These are phyloP conservation scores for Osmerus eperlanus DNA, from an alignment of 2,113 vertebrate genomes.

Conservation along the genomic window DNA sequence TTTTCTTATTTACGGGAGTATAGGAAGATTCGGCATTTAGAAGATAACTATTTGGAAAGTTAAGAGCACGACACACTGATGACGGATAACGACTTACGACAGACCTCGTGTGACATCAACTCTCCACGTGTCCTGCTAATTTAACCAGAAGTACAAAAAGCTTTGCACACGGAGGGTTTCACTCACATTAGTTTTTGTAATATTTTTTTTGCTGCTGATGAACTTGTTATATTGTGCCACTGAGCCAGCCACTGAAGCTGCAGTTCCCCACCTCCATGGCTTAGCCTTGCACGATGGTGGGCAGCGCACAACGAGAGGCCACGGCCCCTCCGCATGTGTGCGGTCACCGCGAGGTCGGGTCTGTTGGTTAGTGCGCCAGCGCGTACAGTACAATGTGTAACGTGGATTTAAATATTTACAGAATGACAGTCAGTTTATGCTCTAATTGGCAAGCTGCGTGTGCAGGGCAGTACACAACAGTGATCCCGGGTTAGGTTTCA, in stretches of 20 bases:
- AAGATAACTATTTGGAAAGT: too few relatives aligned
- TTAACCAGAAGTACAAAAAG: too few relatives aligned
- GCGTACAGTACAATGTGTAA: conserved; percentile 33
- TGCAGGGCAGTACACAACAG: conserved; percentile 9
- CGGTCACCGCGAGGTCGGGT: conserved; percentile 4
- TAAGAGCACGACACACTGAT: too few relatives aligned
- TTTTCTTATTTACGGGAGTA: too few relatives aligned
- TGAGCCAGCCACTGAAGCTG: conserved; percentile 16
- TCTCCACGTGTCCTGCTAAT: too few relatives aligned
- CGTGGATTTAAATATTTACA: conserved; percentile 61
- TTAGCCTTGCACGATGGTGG: conserved; percentile 17
- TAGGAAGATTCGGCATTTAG: too few relatives aligned
- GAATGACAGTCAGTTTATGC: conserved; percentile 54
- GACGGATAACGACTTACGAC: too few relatives aligned
- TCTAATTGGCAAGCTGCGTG: conserved; percentile 60
- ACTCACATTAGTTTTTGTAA: too few relatives aligned
- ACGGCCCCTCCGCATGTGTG: conserved; percentile 33
- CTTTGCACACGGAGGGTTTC: too few relatives aligned
- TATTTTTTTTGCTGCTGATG: too few relatives aligned
- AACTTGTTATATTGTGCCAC: neutral
- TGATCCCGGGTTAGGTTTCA: conserved; percentile 35
- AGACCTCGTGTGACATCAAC: too few relatives aligned
- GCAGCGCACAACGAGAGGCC: conserved; percentile 28
- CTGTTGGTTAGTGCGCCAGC: conserved; percentile 14
- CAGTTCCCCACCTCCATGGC: conserved; percentile 5